phyloP scores from a whole-genome alignment of 2,797 vertebrate genomes.

The Enteromius thamalakanensis region DNA sequence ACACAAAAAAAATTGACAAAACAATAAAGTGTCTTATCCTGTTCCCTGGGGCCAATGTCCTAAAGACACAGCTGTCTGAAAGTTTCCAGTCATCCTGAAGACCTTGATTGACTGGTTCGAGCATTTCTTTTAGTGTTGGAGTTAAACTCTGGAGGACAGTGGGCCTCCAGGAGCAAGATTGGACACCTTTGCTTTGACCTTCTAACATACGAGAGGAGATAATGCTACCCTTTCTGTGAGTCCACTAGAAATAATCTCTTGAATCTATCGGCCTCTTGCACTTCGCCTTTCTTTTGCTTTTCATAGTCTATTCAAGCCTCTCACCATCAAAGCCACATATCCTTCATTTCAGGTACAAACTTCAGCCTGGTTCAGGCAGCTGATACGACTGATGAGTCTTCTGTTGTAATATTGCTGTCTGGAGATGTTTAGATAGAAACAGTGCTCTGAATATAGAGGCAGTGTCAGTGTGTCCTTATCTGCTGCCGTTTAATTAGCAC shows the following conservation, averaged over 20 bases:
- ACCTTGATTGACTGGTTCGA: neutral
- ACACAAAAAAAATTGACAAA: neutral
- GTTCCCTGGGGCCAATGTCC: neutral
- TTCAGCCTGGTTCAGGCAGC: conserved; percentile 63
- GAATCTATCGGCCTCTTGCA: neutral
- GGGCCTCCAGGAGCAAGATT: neutral
- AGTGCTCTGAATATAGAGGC: conserved; percentile 64
- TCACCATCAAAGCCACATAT: conserved; percentile 34
- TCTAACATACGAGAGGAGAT: neutral
- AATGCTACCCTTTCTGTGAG: neutral
- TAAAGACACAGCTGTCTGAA: neutral
- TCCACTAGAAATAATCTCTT: conserved; percentile 4
- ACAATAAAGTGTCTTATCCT: neutral
- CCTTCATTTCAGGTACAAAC: conserved; percentile 59
- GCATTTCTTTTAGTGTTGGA: neutral
- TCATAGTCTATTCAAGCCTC: neutral
- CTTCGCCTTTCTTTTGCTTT: conserved; percentile 15
- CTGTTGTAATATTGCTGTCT: conserved; percentile 67
- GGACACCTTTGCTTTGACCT: neutral
- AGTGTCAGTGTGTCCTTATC: conserved; percentile 66
- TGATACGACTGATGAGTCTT: conserved; percentile 71
- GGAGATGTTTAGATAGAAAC: conserved; percentile 70
- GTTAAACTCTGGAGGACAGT: neutral
- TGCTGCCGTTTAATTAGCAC: conserved; percentile 69
- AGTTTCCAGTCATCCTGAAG: neutral